Evolutionary conservation across 2,113 vertebrate species (phyloP), one percentile per base, ranked within the genome.

Genomic region (Pseudolaguvia tuberculata): DNA sequence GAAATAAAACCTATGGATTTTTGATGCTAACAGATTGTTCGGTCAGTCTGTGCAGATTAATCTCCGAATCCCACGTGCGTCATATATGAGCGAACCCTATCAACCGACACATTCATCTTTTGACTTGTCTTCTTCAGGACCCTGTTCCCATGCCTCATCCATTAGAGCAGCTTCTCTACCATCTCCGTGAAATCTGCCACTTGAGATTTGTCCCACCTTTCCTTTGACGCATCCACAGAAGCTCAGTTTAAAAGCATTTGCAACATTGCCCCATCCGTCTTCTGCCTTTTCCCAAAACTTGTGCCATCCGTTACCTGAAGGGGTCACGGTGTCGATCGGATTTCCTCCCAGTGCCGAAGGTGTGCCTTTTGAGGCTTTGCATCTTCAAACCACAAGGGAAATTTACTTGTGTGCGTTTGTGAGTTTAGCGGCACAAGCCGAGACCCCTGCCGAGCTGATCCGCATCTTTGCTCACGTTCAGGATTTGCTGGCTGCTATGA

Each of bases 251-350:
- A 81, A 73, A 27, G 52, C 59, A 72, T 82, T 84, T 78, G 31
- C 13, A 29, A 39, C 65, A 76, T 50, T 55, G 63, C 57, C 39
- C 79, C 77, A 84, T 84, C 78, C 58, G 66, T 83, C 80, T 81
- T 80, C 57, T n/a, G 47, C 21, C 58, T 76, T 70, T 73, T 51
- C 29, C 65, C 18, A 80, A 71, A 58, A 47, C 63, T 59, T 0
- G 20, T 12, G 14, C 61, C 72, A 67, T 81, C 78, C 57, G 59
- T 83, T 78, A 73, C 53, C 66, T 2, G 45, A 70, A 45, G 39
- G 45, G 78, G 80, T 84, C 82, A 80, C 66, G 42, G 47, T 73
- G 70, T 70, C 80, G 76, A 82, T 84, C 72, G 68, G 72, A 81
- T 83, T 82, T 72, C 70, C 20, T 50, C 70, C 63, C 73, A 63